Evolutionary conservation across 2,888 invertebrate species (phyloP).

Genomic region (Rhyacophila evoluta): DNA sequence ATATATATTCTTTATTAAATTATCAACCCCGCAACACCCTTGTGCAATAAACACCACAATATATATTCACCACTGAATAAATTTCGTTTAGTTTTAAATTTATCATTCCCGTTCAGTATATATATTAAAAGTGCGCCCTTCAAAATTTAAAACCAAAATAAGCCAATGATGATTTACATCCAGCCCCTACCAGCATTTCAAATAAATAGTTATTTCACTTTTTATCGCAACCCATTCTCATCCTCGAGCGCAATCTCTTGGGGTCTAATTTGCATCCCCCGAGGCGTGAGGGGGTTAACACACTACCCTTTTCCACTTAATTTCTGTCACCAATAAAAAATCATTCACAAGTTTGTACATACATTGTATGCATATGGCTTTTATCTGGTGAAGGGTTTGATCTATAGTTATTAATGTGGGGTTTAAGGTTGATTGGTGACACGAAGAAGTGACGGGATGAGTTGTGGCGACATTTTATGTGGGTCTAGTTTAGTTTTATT

Average conservation of each 20-base stretch:
- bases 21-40: not conserved
- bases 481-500: conserved; percentile 19
- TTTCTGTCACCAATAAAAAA: conserved; percentile 41
- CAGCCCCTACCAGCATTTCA: conserved; percentile 48
- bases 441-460: conserved; percentile 23
- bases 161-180: conserved; percentile 48
- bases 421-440: conserved; percentile 42
- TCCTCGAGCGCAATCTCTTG: conserved; percentile 30
- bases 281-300: conserved; percentile 39
- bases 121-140: conserved; percentile 33
- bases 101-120: not conserved
- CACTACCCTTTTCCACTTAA: conserved; percentile 35
- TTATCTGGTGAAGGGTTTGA: conserved; percentile 34
- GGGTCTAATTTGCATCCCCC: conserved; percentile 54
- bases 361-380: conserved; percentile 40
- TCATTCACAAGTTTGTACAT: conserved; percentile 45
- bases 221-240: conserved; percentile 36
- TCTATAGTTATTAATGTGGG: conserved; percentile 25
- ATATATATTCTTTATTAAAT: no score
- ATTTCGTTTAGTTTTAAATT: not conserved
- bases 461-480: conserved; percentile 14
- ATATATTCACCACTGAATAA: conserved; percentile 1
- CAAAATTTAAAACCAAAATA: conserved; percentile 50
- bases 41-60: not conserved
- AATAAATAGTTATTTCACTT: conserved; percentile 44